These are phyloP conservation scores for Rhabdophis nuchalis DNA, from an alignment of 2,797 vertebrate species.

Conservation along the genomic window DNA sequence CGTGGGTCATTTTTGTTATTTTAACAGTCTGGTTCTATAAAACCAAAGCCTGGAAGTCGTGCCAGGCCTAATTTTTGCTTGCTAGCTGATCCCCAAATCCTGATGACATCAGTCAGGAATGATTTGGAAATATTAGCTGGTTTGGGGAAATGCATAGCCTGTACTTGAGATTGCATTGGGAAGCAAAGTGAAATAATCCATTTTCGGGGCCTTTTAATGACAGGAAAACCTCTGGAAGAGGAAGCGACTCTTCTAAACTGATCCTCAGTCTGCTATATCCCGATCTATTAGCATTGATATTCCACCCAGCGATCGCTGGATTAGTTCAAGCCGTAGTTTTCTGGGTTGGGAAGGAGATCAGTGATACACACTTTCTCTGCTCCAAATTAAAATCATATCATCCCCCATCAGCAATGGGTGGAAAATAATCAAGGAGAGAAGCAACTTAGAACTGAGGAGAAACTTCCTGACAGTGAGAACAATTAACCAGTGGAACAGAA, in stretches of 20 bases:
- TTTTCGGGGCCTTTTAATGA: rapidly evolving
- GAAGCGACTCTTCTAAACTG: background rate
- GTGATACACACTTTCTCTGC: background rate
- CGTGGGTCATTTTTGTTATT: background rate
- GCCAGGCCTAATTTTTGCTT: slow-evolving; percentile 26
- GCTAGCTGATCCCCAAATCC: slow-evolving; percentile 36
- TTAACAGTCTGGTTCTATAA: slow-evolving; percentile 28
- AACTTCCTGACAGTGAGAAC: too few relatives aligned
- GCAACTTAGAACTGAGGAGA: too few relatives aligned
- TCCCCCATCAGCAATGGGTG: too few relatives aligned
- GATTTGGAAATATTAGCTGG: background rate
- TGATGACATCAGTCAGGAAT: background rate
- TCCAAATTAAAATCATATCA: background rate
- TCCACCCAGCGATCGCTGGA: background rate
- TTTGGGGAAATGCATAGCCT: background rate
- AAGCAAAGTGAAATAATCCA: background rate
- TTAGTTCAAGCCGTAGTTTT: background rate
- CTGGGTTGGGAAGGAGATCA: background rate
- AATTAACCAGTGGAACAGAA: too few relatives aligned
- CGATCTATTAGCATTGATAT: background rate
- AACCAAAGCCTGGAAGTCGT: slow-evolving; percentile 34
- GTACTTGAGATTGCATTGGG: slow-evolving; percentile 13
- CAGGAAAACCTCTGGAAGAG: background rate
- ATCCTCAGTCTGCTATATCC: background rate
- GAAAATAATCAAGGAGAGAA: too few relatives aligned